Percentiles rank a stretch among this genome's conserved stretches.
phyloP scores from a whole-genome alignment of 2,797 vertebrate genomes.

The Hippopotamyrus pictus region DNA sequence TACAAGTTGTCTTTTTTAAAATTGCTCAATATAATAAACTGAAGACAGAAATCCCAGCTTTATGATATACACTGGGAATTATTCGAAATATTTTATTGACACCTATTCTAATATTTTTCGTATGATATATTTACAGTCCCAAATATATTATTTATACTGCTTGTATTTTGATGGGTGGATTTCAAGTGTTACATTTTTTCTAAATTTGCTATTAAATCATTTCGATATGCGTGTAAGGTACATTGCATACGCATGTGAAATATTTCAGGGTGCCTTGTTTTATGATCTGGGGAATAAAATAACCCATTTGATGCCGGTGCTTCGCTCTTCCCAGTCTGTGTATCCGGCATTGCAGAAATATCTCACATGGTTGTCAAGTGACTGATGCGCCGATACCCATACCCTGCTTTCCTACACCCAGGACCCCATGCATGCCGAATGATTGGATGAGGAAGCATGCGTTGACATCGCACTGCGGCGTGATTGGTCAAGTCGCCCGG shows the following conservation, averaged over 20 bases:
- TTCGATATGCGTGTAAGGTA: not conserved
- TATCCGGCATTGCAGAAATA: not conserved
- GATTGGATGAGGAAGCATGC: conserved; percentile 33
- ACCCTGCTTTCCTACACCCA: not conserved
- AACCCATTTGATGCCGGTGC: conserved; percentile 20
- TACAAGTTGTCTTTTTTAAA: not conserved
- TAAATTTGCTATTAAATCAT: not conserved
- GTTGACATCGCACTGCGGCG: not conserved
- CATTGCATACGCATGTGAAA: not conserved
- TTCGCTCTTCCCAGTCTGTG: not conserved
- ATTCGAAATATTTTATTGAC: not conserved
- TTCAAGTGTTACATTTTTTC: not conserved
- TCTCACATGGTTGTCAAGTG: conserved; percentile 24
- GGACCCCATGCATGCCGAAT: not conserved
- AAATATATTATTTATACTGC: not conserved
- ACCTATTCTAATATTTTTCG: not conserved
- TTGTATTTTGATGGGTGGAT: not conserved
- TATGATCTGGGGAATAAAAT: conserved; percentile 10
- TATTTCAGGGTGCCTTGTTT: not conserved
- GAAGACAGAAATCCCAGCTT: not conserved
- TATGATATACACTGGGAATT: not conserved
- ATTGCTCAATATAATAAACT: not conserved
- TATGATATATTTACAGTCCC: not conserved
- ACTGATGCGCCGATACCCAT: not conserved
- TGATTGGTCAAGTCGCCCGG: conserved; percentile 47